phyloP scores from a whole-genome alignment of 1,140 invertebrate genomes.

The Drosophila mojavensis region DNA sequence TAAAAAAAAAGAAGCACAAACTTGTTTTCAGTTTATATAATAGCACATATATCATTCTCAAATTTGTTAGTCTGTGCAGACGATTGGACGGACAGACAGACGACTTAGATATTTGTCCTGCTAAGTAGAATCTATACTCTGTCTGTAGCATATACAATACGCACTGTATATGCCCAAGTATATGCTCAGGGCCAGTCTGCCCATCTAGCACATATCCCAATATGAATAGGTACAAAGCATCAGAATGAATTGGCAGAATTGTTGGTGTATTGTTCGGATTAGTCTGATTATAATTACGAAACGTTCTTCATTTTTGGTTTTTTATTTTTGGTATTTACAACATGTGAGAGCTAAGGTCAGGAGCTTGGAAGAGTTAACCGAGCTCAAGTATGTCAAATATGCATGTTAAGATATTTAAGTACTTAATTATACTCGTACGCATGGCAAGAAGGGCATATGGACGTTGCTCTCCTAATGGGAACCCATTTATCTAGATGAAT shows the following conservation, averaged over 20 bases:
- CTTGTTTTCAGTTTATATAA: too few species aligned
- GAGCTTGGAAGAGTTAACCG: slow-evolving; percentile 62
- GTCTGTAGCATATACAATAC: too few species aligned
- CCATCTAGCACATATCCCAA: neutral
- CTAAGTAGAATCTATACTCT: too few species aligned
- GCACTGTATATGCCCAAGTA: too few species aligned
- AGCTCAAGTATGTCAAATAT: slow-evolving; percentile 37
- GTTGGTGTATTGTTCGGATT: neutral
- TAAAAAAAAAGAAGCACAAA: too few species aligned
- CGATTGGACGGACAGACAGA: neutral
- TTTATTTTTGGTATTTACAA: slow-evolving; percentile 19
- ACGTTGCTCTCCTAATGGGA: slow-evolving; percentile 10
- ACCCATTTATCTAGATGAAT: slow-evolving; percentile 2
- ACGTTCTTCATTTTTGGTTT: neutral
- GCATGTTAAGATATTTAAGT: slow-evolving; percentile 22
- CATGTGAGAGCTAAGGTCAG: slow-evolving; percentile 32
- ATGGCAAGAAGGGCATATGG: slow-evolving; percentile 37
- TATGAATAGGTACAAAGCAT: slow-evolving; percentile 3
- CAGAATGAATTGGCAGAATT: slow-evolving; percentile 2
- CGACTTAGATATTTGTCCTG: neutral
- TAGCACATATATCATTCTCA: too few species aligned
- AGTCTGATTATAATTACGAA: slow-evolving; percentile 11
- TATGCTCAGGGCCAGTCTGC: neutral
- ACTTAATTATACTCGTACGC: slow-evolving; percentile 4
- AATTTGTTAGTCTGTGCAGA: neutral